These are phyloP conservation scores for Zaprionus davidi DNA, from an alignment of 1,140 invertebrate species.

Conservation along the genomic window DNA sequence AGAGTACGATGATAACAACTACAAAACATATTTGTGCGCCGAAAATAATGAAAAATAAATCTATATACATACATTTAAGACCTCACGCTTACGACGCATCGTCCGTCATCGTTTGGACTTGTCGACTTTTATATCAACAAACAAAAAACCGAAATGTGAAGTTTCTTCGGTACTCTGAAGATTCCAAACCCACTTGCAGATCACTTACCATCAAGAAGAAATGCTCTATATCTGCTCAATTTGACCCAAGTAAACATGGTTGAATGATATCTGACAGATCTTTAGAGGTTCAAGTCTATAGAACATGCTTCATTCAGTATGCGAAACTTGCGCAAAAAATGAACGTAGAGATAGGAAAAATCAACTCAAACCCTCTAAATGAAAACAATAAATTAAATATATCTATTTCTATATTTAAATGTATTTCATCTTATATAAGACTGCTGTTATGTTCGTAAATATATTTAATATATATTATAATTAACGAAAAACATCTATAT, in stretches of 20 bases:
- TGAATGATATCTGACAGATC: neutral
- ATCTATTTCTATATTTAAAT: slow-evolving; percentile 65
- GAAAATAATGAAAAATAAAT: slow-evolving; percentile 5
- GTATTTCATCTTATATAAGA: slow-evolving; percentile 84
- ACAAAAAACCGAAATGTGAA: slow-evolving; percentile 20
- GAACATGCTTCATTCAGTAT: slow-evolving; percentile 20
- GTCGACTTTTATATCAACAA: slow-evolving; percentile 66
- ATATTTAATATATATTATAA: slow-evolving; percentile 82
- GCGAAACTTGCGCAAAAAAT: slow-evolving; percentile 33
- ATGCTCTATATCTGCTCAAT: slow-evolving; percentile 12
- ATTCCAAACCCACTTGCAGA: slow-evolving; percentile 19
- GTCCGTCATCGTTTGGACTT: slow-evolving; percentile 53
- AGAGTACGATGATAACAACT: slow-evolving; percentile 57
- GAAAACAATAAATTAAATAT: slow-evolving; percentile 79
- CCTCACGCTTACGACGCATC: slow-evolving; percentile 57
- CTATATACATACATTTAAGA: slow-evolving; percentile 52
- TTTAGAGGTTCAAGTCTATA: slow-evolving; percentile 21
- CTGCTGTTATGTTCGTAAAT: slow-evolving; percentile 84
- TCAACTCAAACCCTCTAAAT: slow-evolving; percentile 73
- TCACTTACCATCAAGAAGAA: neutral
- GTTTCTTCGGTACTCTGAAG: slow-evolving; percentile 45
- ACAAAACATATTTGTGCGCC: slow-evolving; percentile 28
- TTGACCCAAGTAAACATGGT: neutral
- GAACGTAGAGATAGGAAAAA: slow-evolving; percentile 45
- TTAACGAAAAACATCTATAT: slow-evolving; percentile 68